Percentiles rank a stretch among this genome's conserved stretches.
Conservation (phyloP, 2,113 vertebrate genomes). For the Eretmochelys imbricata region DNA sequence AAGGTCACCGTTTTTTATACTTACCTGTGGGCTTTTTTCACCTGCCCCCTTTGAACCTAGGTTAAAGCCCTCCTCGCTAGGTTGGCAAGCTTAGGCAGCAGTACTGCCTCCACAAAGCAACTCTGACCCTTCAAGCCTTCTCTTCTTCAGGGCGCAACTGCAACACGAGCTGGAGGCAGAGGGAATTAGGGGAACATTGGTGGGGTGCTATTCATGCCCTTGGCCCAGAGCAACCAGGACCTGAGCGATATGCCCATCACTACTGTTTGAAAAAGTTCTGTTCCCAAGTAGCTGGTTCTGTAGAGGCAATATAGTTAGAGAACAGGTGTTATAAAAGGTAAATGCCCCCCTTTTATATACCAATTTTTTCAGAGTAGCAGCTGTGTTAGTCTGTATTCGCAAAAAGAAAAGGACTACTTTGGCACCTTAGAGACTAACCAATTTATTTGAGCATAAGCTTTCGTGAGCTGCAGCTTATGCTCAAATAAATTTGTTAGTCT, state of each 20-base stretch:
- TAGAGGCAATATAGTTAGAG: background rate
- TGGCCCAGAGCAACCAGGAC: background rate
- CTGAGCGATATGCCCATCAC: background rate
- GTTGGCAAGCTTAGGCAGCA: background rate
- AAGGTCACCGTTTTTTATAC: background rate
- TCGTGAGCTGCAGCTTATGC: no score
- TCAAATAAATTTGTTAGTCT: no score
- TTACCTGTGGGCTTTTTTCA: background rate
- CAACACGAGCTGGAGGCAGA: background rate
- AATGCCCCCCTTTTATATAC: background rate
- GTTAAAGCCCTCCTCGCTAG: background rate
- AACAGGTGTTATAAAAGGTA: background rate
- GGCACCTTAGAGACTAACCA: no score
- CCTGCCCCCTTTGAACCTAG: background rate
- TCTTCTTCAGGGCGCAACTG: background rate
- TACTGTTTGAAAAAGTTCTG: background rate
- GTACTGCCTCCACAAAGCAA: background rate
- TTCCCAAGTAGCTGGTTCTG: background rate
- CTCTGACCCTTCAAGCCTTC: background rate
- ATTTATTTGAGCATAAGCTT: no score
- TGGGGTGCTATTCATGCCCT: background rate
- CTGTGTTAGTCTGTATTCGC: no score
- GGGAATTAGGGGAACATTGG: fast-evolving
- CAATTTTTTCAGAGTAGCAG: background rate
- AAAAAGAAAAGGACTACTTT: no score